Evolutionary conservation across 1,140 invertebrate species (phyloP).

Genomic region (Eriosoma lanigerum): DNA sequence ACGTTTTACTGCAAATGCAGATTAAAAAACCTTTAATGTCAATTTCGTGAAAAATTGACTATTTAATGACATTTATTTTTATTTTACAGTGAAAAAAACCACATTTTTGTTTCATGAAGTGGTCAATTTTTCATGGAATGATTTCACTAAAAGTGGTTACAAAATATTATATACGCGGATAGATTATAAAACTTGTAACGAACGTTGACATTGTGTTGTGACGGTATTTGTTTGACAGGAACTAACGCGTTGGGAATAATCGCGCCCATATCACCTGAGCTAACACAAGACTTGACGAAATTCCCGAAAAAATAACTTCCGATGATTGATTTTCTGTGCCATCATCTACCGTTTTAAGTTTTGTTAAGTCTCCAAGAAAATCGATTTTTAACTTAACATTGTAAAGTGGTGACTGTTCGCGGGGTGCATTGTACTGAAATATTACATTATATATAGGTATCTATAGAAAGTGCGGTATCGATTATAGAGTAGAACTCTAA

Average conservation of each 20-base stretch:
- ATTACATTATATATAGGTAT: neutral
- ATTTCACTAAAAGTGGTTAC: no score
- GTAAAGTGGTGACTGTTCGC: no score
- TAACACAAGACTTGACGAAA: neutral
- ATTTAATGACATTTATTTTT: no score
- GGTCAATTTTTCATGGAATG: no score
- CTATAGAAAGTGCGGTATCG: neutral
- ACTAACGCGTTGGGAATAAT: slow-evolving; percentile 31
- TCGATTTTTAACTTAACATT: slow-evolving; percentile 18
- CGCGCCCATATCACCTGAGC: slow-evolving; percentile 1
- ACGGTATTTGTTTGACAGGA: slow-evolving; percentile 34
- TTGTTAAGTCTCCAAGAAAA: slow-evolving; percentile 10
- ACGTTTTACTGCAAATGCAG: no score
- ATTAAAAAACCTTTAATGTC: no score
- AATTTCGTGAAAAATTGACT: no score
- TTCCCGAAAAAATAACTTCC: neutral
- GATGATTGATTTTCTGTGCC: slow-evolving; percentile 18
- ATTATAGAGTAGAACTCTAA: no score
- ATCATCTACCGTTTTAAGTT: neutral
- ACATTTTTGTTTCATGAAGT: no score
- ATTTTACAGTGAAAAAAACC: no score
- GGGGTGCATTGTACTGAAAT: neutral
- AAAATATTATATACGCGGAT: no score
- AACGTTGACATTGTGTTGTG: neutral
- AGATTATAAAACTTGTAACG: neutral